phyloP scores from a whole-genome alignment of 2,888 invertebrate species.

The Archaeoteleia sp. region DNA sequence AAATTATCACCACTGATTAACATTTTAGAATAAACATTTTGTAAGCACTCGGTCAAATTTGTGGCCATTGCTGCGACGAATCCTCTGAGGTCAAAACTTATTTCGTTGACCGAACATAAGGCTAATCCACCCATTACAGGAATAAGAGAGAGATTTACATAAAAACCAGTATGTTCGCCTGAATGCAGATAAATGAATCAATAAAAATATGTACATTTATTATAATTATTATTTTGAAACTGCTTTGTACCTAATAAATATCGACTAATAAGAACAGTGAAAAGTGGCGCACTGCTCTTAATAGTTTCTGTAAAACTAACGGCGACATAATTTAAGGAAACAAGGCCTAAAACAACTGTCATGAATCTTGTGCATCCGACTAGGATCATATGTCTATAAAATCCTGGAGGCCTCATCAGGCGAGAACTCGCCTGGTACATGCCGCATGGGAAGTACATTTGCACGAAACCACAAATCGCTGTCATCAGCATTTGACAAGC shows the following conservation, averaged over 20 bases:
- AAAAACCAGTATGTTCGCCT: conserved; percentile 81
- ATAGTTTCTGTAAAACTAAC: conserved; percentile 89
- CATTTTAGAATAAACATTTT: conserved; percentile 88
- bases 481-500: conserved; percentile 87
- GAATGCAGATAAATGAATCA: conserved; percentile 48
- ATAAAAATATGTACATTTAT: conserved; percentile 9
- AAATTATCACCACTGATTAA: conserved; percentile 84
- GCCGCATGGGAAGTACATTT: conserved; percentile 84
- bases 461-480: conserved; percentile 83
- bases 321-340: conserved; percentile 85
- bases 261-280: conserved; percentile 85
- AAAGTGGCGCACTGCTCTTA: conserved; percentile 87
- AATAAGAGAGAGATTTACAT: conserved; percentile 83
- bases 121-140: conserved; percentile 87
- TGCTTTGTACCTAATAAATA: conserved; percentile 79
- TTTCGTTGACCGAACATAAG: conserved; percentile 85
- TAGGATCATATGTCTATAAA: conserved; percentile 83
- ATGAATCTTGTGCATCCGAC: conserved; percentile 85
- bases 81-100: conserved; percentile 84
- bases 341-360: conserved; percentile 83
- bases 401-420: conserved; percentile 80
- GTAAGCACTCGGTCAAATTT: conserved; percentile 87
- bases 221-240: conserved; percentile 49
- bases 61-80: conserved; percentile 85
- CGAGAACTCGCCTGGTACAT: conserved; percentile 80